A percentile compares a stretch with the other conserved stretches of the same genome.
Conservation (phyloP, 2,888 invertebrate genomes). For the Bombyx huttoni region DNA sequence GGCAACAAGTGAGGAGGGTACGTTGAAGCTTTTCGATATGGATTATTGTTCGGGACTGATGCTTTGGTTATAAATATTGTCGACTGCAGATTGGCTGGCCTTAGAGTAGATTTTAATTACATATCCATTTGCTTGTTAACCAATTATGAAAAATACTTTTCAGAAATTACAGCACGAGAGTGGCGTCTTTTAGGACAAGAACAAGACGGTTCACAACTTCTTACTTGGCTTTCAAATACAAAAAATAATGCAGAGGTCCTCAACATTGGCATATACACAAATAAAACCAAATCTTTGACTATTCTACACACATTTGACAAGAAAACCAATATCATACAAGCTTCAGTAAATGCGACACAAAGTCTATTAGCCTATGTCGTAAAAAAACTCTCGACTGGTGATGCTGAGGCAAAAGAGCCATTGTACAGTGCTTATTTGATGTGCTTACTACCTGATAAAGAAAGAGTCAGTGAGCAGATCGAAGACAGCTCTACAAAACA, state of each 20-base stretch:
- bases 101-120: no score
- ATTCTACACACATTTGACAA: slow-evolving; percentile 75
- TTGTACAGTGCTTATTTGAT: slow-evolving; percentile 77
- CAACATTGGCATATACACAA: slow-evolving; percentile 75
- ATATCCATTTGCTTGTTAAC: no score
- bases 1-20: slow-evolving; percentile 61
- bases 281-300: slow-evolving; percentile 71
- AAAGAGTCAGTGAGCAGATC: slow-evolving; percentile 36
- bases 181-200: slow-evolving; percentile 88
- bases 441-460: slow-evolving; percentile 63
- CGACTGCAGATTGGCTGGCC: no score
- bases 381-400: slow-evolving; percentile 60
- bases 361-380: slow-evolving; percentile 79
- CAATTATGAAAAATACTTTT: slow-evolving; percentile 14
- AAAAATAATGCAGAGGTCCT: slow-evolving; percentile 32
- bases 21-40: slow-evolving; percentile 11
- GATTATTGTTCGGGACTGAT: no score
- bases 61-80: no score
- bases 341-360: slow-evolving; percentile 79
- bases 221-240: slow-evolving; percentile 74
- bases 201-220: slow-evolving; percentile 79
- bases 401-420: slow-evolving; percentile 35
- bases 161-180: slow-evolving; percentile 77
- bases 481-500: slow-evolving; percentile 77
- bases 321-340: slow-evolving; percentile 81